phyloP scores from a whole-genome alignment of 2,888 invertebrate species.

The Scaptomyza tumidula region DNA sequence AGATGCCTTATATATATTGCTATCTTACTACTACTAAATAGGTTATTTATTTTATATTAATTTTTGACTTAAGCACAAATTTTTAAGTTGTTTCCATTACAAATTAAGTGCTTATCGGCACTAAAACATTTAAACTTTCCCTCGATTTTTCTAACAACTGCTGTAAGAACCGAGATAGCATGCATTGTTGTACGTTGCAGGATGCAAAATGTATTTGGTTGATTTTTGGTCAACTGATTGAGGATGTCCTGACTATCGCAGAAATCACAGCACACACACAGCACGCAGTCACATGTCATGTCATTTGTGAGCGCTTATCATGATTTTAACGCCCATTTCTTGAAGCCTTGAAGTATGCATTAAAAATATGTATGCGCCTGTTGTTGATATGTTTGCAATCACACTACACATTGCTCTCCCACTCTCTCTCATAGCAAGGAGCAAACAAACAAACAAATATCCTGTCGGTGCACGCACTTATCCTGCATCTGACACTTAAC shows the following conservation, averaged over 20 bases:
- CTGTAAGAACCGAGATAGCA: constrained; percentile 51
- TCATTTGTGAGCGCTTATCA: constrained; percentile 65
- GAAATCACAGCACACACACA: constrained; percentile 11
- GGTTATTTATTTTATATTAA: no score
- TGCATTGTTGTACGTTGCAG: constrained; percentile 45
- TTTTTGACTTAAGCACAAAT: no score
- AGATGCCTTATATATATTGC: no score
- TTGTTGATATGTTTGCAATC: constrained; percentile 68
- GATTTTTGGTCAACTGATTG: constrained; percentile 61
- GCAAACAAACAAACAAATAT: constrained; percentile 71
- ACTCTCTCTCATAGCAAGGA: constrained; percentile 16
- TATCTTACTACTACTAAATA: no score
- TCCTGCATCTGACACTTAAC: constrained; percentile 79
- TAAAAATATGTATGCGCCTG: constrained; percentile 63
- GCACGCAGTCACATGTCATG: constrained; percentile 40
- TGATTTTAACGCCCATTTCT: constrained; percentile 66
- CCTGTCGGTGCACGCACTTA: constrained; percentile 70
- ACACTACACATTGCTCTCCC: constrained; percentile 11
- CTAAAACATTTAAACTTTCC: constrained; percentile 9
- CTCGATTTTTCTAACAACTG: background rate
- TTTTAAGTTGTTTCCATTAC: background rate
- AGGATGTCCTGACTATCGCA: constrained; percentile 36
- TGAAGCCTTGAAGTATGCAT: constrained; percentile 68
- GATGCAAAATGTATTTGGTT: constrained; percentile 43
- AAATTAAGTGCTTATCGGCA: constrained; percentile 11